Evolutionary conservation across 1,140 invertebrate genomes (phyloP), one percentile per base, ranked within the genome.

Genomic region (Ladona fulva): DNA sequence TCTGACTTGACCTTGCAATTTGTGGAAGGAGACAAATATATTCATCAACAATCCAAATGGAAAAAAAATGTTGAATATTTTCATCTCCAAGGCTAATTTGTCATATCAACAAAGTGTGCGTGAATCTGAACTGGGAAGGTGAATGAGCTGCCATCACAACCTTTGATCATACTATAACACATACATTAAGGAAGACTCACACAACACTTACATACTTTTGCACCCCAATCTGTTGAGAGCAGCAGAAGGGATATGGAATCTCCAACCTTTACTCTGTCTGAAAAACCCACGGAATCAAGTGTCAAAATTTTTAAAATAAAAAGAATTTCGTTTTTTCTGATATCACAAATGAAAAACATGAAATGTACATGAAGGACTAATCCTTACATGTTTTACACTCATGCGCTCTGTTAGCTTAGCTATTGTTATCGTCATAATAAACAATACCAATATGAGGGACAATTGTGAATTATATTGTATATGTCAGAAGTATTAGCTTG

Each of bases 181-280:
- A 66, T 22, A 66, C 52, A 66, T 22, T 22, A 19, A 66, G 52
- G 52, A 66, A 66, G 52, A 66, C 52, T 66, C 52, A 66, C 52
- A 66, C 52, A 66, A 66, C 52, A 66, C 52, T 66, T 16, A 22
- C 52, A 66, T 66, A 66, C 52, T 66, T 37, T 66, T 66, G 52
- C 52, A 66, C n/a, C 52, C 52, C 52, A 66, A 66, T 66, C 52
- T 66, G 52, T 66, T 66, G 14, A 66, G n/a, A 66, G 52, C 52
- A 66, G 52, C 52, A 19, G 16, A 66, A 22, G 52, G 52, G 52
- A 66, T 66, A 66, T 66, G 52, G 52, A 66, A 66, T 22, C 52
- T 66, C 52, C 52, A 66, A 66, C 52, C n/a, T 66, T 66, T 19
- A 66, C n/a, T 19, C 52, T 66, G 52, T 19, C 52, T 66, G 16